Evolutionary conservation across 2,113 vertebrate species (phyloP).

Genomic region (Catharus fuscescens): DNA sequence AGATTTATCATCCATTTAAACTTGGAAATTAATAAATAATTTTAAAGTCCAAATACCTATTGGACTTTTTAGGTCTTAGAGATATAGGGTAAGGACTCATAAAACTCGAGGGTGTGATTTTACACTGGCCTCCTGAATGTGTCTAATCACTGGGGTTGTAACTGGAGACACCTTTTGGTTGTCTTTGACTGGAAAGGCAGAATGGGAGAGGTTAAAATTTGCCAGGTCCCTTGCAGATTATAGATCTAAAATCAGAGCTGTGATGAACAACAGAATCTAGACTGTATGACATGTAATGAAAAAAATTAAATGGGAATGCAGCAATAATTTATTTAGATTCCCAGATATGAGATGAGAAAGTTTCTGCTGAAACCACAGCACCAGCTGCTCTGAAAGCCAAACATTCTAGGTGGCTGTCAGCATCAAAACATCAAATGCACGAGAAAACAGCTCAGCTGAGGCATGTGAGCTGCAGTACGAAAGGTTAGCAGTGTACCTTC

Average conservation of each 20-base stretch:
- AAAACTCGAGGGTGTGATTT: neutral
- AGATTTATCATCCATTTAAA: neutral
- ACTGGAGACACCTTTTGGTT: neutral
- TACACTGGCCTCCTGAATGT: neutral
- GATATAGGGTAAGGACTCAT: neutral
- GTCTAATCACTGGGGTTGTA: neutral
- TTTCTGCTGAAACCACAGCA: neutral
- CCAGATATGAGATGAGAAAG: neutral
- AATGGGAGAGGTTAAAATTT: neutral
- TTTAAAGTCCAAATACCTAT: neutral
- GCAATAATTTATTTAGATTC: neutral
- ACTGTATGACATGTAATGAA: neutral
- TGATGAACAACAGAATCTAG: neutral
- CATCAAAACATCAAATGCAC: neutral
- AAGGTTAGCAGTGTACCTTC: constrained; percentile 73
- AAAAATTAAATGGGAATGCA: neutral
- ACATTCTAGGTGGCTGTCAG: neutral
- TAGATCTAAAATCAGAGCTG: neutral
- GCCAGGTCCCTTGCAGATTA: neutral
- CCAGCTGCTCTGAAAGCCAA: neutral
- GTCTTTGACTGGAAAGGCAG: neutral
- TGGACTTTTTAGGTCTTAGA: neutral
- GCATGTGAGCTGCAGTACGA: neutral
- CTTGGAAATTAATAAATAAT: neutral
- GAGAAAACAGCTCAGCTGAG: neutral